Evolutionary conservation across 2,888 invertebrate genomes (phyloP).

Genomic region (Drosophila vallismaia): DNA sequence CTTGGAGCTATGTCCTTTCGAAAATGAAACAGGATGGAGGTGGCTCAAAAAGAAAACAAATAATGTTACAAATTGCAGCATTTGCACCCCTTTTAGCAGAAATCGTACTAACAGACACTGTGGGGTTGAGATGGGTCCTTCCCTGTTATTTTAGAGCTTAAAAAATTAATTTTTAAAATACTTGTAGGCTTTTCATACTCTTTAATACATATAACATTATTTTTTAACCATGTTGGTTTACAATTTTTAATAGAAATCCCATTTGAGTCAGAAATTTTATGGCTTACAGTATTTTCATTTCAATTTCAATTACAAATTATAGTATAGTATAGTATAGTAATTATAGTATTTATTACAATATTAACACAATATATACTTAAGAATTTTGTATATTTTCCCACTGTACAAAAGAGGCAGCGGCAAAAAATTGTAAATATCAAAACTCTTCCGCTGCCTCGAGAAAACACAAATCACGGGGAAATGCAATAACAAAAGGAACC

Average conservation of each 20-base stretch:
- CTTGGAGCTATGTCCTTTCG: conserved; percentile 49
- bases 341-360: background rate
- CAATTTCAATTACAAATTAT: no score
- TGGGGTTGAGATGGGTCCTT: conserved; percentile 28
- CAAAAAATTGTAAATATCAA: conserved; percentile 67
- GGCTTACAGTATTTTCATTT: no score
- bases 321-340: no score
- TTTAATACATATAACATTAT: background rate
- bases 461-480: conserved; percentile 72
- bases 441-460: conserved; percentile 50
- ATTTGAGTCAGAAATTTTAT: no score
- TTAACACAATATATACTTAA: background rate
- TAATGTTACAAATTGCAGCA: conserved; percentile 74
- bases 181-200: background rate
- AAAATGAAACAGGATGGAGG: conserved; percentile 3
- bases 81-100: conserved; percentile 75
- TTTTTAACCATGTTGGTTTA: background rate
- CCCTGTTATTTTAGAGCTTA: background rate
- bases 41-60: conserved; percentile 58
- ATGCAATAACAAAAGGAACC: conserved; percentile 65
- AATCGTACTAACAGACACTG: conserved; percentile 34
- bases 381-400: conserved; percentile 27
- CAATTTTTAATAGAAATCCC: background rate
- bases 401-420: conserved; percentile 35
- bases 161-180: background rate